phyloP scores from a whole-genome alignment of 1,140 invertebrate genomes.

The Bombus fervidus region DNA sequence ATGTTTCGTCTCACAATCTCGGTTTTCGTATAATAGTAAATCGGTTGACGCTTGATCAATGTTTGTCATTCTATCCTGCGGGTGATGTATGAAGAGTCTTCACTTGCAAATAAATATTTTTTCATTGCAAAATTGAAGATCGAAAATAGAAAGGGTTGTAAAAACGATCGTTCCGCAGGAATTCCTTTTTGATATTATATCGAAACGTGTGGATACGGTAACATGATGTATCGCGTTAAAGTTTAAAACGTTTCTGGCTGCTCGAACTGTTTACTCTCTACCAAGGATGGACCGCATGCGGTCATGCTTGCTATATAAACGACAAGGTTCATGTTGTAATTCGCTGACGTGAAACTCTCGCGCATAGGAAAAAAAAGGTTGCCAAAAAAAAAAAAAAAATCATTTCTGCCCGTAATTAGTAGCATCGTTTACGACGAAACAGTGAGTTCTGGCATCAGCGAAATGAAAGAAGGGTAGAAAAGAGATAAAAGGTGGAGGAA shows the following conservation, averaged over 20 bases:
- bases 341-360: constrained; percentile 29
- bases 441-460: neutral
- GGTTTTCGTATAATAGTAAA: neutral
- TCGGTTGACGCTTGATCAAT: neutral
- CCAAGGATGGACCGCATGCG: neutral
- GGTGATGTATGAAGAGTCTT: neutral
- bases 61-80: neutral
- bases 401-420: constrained; percentile 51
- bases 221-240: neutral
- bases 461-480: constrained; percentile 19
- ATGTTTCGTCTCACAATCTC: neutral
- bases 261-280: neutral
- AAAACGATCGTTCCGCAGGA: neutral
- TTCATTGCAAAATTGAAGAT: neutral
- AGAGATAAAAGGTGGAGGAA: neutral
- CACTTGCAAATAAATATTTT: neutral
- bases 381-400: neutral
- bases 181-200: neutral
- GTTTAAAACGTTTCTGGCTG: constrained; percentile 3
- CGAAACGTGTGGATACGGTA: neutral
- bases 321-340: constrained; percentile 23
- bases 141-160: neutral
- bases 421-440: constrained; percentile 38
- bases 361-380: neutral
- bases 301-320: constrained; percentile 3